Percentiles rank a stretch among this genome's conserved stretches.
Evolutionary conservation across 2,797 vertebrate genomes (phyloP).

Genomic region (Microchirus variegatus): DNA sequence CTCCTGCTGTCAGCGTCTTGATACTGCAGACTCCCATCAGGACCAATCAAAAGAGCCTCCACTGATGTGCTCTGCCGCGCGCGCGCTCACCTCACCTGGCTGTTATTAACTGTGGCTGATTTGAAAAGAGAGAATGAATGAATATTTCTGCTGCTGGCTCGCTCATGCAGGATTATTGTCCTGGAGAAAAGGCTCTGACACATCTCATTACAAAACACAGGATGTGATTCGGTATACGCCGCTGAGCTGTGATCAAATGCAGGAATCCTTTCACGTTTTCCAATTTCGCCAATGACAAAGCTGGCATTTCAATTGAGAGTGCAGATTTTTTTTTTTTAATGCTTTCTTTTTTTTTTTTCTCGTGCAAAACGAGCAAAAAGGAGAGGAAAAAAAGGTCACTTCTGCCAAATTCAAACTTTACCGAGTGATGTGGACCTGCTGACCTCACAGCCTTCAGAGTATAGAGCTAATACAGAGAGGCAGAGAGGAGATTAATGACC

Average conservation of each 20-base stretch:
- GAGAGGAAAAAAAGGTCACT: conserved; percentile 46
- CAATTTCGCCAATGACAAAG: conserved; percentile 41
- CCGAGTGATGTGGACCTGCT: conserved; percentile 11
- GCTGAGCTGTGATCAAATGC: conserved; percentile 46
- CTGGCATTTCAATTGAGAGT: conserved; percentile 25
- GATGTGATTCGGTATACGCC: conserved; percentile 42
- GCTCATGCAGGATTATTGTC: conserved; percentile 26
- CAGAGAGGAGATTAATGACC: conserved; percentile 39
- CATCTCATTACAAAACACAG: conserved; percentile 53
- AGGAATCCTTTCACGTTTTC: conserved; percentile 45
- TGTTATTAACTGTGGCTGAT: conserved; percentile 30
- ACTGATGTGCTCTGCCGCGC: conserved; percentile 29
- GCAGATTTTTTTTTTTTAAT: neutral
- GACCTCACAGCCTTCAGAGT: conserved; percentile 30
- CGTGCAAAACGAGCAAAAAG: neutral
- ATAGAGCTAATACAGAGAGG: conserved; percentile 10
- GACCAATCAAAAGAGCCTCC: conserved; percentile 27
- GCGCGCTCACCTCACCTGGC: conserved; percentile 27
- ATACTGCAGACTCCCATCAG: conserved; percentile 33
- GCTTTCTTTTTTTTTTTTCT: neutral
- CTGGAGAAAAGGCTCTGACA: conserved; percentile 44
- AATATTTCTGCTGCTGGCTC: conserved; percentile 27
- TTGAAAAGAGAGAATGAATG: conserved; percentile 13
- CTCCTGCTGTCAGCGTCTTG: conserved; percentile 26
- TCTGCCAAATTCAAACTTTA: conserved; percentile 28